Evolutionary conservation across 2,888 invertebrate species (phyloP), one percentile per base, ranked within the genome.

Genomic region (Spisula subtruncata): DNA sequence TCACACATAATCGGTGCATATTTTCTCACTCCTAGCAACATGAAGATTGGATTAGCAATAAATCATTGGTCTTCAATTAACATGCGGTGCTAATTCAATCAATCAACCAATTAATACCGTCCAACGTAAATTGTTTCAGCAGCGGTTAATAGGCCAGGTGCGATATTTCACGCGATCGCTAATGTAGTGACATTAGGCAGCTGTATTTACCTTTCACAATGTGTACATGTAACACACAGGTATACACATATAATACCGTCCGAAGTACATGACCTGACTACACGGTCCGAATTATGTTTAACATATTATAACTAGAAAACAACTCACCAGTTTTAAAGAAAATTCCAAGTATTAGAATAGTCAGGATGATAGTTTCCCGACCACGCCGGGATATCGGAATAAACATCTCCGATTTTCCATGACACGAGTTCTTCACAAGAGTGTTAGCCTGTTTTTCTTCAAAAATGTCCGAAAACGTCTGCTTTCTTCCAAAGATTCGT

Each of bases 361-460:
- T 90, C 81, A 89, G 81, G 83, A 88, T 12, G 5, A 86, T 66
- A 25, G 80, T 66, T 83, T 83, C 89, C 89, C 89, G 91, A 83
- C 80, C 84, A 83, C 84, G 83, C 83, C 88, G 89, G 89, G 89
- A 86, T 25, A 86, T 81, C 81, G 86, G 81, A 66, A 71, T 79
- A 82, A 66, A 87, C 91, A 91, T 91, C 81, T 89, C 91, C 85
- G 86, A 66, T 71, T 86, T 91, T 89, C 91, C 91, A 91, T 91
- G 91, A 89, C 91, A 91, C 85, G 86, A 83, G 85, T 83, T 81
- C 88, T 86, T 41, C 66, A 66, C 56, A 51, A 81, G 51, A 81
- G 86, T 81, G 83, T 87, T 75, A 84, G 71, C 80, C 60, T 80
- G 51, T 86, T 88, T 89, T 91, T 89, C 89, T 85, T 86, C 89